A percentile compares a stretch with the other conserved stretches of the same genome.
Evolutionary conservation across 2,113 vertebrate species (phyloP).

Genomic region (Pipra filicauda): DNA sequence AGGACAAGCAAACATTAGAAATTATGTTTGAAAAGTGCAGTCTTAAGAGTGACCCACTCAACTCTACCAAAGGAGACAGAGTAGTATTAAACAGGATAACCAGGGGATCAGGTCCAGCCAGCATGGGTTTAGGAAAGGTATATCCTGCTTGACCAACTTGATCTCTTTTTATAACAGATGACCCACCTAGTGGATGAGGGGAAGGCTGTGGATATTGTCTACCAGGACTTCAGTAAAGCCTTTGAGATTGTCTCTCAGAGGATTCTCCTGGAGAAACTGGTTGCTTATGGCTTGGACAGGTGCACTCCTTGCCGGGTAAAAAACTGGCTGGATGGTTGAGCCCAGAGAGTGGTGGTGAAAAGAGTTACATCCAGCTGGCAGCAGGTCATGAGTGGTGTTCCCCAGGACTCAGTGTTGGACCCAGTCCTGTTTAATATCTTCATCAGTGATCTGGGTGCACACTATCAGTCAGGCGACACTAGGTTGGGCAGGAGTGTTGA

Average conservation of each 20-base stretch:
- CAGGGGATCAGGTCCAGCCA: background rate
- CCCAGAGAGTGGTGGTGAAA: background rate
- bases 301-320: background rate
- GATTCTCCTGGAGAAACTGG: background rate
- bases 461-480: background rate
- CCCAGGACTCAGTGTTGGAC: background rate
- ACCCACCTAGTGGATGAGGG: background rate
- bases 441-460: accelerated
- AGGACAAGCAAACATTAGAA: background rate
- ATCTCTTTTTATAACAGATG: background rate
- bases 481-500: background rate
- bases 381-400: accelerated
- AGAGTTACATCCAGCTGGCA: background rate
- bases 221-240: background rate
- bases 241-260: background rate
- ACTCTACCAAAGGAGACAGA: background rate
- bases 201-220: background rate
- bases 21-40: background rate
- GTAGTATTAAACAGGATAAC: background rate
- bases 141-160: background rate
- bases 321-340: background rate
- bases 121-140: background rate
- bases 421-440: background rate
- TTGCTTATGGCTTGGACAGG: background rate
- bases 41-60: background rate